Evolutionary conservation across 2,888 invertebrate genomes (phyloP).

Genomic region (Patella ulyssiponensis): DNA sequence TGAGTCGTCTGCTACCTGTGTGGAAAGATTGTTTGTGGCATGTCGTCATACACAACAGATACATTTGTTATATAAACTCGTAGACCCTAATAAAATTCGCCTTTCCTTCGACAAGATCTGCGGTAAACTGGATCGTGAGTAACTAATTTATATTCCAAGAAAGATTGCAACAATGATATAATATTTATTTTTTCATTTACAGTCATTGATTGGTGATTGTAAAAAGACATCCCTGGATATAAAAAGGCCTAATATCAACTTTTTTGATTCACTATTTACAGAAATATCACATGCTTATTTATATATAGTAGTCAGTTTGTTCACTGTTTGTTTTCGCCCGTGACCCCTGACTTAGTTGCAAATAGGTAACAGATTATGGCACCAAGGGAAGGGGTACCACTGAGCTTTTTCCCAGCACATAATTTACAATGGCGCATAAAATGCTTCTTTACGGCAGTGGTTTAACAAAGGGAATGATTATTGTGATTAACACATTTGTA

Average conservation of each 20-base stretch:
- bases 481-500: too few relatives aligned
- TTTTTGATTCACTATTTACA: too few relatives aligned
- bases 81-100: background rate
- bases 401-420: too few relatives aligned
- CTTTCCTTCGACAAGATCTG: conserved; percentile 3
- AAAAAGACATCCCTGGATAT: too few relatives aligned
- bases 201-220: too few relatives aligned
- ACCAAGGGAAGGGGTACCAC: background rate
- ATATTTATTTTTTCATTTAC: too few relatives aligned
- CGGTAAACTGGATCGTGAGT: conserved; percentile 1
- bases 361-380: background rate
- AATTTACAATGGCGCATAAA: too few relatives aligned
- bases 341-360: background rate
- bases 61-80: background rate
- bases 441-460: too few relatives aligned
- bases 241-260: too few relatives aligned
- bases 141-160: background rate
- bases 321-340: background rate
- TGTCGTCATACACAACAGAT: background rate
- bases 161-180: too few relatives aligned
- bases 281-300: too few relatives aligned
- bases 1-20: background rate
- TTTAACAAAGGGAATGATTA: too few relatives aligned
- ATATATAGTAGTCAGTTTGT: background rate
- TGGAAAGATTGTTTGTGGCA: background rate